Evolutionary conservation across 2,888 invertebrate species (phyloP), one percentile per base, ranked within the genome.

Genomic region (Drosophila phalerata): DNA sequence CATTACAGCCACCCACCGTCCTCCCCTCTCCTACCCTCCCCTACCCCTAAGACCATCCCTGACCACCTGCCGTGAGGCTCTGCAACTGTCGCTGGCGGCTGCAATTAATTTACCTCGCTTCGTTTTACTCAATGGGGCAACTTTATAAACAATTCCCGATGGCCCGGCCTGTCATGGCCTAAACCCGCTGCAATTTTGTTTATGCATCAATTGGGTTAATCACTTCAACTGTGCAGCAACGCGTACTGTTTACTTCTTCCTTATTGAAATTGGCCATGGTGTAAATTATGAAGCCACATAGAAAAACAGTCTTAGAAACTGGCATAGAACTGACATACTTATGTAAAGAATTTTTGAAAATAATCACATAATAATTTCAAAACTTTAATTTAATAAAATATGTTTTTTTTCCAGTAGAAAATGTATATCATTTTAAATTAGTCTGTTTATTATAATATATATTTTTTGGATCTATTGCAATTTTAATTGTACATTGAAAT

Each of bases 131-230:
- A 67, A 60, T 75, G 57, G 60, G 52, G 69, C 72, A 77, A 77
- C 75, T 74, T 61, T 67, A 86, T 81, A 80, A 86, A 82, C 84
- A 81, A 57, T 47, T 48, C 15, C 30, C 57, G 40, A 51, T 64
- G 69, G 51, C 51, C 83, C 52, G 55, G 22, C 34, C 22, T 13
- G 37, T 60, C 17, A 30, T 57, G 32, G 22, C 43, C 60, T 48
- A 64, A 13, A 30, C 19, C 43, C 28, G 57, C 37, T 62, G 55
- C 22, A 34, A 19, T 47, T 70, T 72, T 87, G 88, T 87, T 83
- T 83, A 85, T 73, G 66, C 73, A 81, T 64, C 80, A 81, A 87
- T 87, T 83, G 79, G 77, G 79, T 77, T 77, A 78, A 77, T 77
- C 70, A 63, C 75, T 62, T 63, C 2, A 55, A 43, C 62, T 48